Percentiles rank a stretch among this genome's conserved stretches.
phyloP scores from a whole-genome alignment of 2,113 vertebrate species.

The Lampris megalopsis region DNA sequence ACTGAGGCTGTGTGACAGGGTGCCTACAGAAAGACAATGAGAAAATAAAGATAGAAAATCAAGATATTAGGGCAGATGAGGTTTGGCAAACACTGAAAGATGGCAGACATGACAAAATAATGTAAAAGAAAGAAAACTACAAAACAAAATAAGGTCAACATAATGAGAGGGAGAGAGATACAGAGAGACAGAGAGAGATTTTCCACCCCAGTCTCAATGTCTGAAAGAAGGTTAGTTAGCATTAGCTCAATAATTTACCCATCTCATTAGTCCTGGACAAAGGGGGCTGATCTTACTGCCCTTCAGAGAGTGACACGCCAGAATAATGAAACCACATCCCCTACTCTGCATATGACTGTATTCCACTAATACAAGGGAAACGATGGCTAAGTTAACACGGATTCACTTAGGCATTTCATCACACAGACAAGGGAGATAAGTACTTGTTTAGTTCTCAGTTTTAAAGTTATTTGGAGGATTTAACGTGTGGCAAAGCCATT shows the following conservation, averaged over 20 bases:
- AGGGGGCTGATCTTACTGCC: constrained; percentile 68
- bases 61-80: no score
- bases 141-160: not conserved
- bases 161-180: constrained; percentile 14
- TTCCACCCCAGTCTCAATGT: constrained; percentile 33
- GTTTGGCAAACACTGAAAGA: no score
- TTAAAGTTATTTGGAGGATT: not conserved
- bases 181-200: constrained; percentile 45
- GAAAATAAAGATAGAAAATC: constrained; percentile 58
- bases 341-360: constrained; percentile 44
- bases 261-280: constrained; percentile 75
- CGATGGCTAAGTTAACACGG: constrained; percentile 28
- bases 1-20: constrained; percentile 94
- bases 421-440: not conserved
- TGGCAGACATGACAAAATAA: not conserved
- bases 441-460: not conserved
- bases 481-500: constrained; percentile 10
- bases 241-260: constrained; percentile 76
- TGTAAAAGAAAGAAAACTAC: not conserved
- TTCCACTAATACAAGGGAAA: constrained; percentile 33
- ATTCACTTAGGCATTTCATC: constrained; percentile 31
- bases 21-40: constrained; percentile 97
- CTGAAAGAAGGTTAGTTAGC: constrained; percentile 62
- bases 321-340: constrained; percentile 63
- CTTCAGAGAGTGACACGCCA: constrained; percentile 65